Base-by-base conservation (phyloP, 1,140 invertebrate species). In the Triops cancriformis region DNA sequence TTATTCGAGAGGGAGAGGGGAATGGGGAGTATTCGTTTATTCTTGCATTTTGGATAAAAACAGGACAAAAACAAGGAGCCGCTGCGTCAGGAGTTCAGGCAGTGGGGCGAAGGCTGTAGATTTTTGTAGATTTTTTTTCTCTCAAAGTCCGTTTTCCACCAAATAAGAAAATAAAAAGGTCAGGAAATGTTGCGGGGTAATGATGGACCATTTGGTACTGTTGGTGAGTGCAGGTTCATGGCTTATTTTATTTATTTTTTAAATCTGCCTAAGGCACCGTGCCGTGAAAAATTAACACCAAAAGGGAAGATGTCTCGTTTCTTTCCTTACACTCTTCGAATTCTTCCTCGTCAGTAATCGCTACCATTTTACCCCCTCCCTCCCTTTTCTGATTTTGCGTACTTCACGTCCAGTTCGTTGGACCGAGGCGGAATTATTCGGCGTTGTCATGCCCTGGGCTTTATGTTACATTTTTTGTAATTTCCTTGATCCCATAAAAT, bases 401-500 rank as follows among this genome's bases (percentile, higher is more conserved):
- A 64, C 23, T 64, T 64, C 31, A 23, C 51, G 51, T 64, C 51
- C 51, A 64, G 31, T 37, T 64, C 18, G 23, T 64, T 64, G 51
- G 51, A 64, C n/a, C 23, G n/a, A 64, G 51, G 51, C 51, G 23
- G 23, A 64, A 64, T 23, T 64, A 64, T 64, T 64, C 51, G 23
- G 51, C 51, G 51, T 64, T 64, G 51, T 64, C 51, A 64, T 64
- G 51, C 51, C 51, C 51, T 64, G 51, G 51, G 51, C 51, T 64
- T 64, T 64, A 64, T 64, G 51, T 64, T 64, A 64, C 51, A 64
- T 64, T 64, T 64, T 64, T 64, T 64, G 51, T 64, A 64, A 64
- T 64, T 64, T 64, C 23, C 18, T 23, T 64, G 51, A 64, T 64
- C 51, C 51, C 51, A 64, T 64, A 64, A 64, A 64, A 64, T 64